Evolutionary conservation across 2,797 vertebrate species (phyloP).

Genomic region (Geotria australis): DNA sequence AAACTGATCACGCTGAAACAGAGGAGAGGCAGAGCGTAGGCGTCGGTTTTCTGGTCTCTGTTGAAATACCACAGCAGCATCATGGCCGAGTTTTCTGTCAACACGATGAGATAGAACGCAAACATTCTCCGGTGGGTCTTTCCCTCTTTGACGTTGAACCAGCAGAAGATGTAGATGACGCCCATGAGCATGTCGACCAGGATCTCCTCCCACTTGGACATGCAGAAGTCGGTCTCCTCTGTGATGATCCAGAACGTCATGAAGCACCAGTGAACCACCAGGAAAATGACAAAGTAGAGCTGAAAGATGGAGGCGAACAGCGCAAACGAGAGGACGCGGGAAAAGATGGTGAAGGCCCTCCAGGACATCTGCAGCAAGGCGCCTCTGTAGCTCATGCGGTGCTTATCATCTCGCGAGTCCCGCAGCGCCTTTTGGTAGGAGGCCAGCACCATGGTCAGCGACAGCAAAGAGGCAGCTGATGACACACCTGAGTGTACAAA

Average conservation of each 20-base stretch:
- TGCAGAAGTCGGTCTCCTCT: constrained; percentile 97
- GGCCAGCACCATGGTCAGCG: constrained; percentile 97
- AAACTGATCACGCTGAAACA: constrained; percentile 95
- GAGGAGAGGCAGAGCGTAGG: constrained; percentile 71
- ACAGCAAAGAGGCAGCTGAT: constrained; percentile 80
- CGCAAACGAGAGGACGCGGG: constrained; percentile 86
- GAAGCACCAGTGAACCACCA: constrained; percentile 97
- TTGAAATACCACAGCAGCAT: constrained; percentile 93
- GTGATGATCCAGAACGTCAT: constrained; percentile 99
- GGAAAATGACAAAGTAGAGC: constrained; percentile 99
- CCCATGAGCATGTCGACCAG: constrained; percentile 99
- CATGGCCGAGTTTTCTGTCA: constrained; percentile 82
- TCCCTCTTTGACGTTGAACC: constrained; percentile 98
- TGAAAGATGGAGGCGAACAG: constrained; percentile 99
- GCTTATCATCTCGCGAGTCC: constrained; percentile 95
- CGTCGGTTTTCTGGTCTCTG: constrained; percentile 83
- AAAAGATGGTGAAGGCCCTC: constrained; percentile 97
- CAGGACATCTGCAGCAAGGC: constrained; percentile 83
- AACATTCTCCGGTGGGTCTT: constrained; percentile 92
- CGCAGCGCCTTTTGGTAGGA: constrained; percentile 99
- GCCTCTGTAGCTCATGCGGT: constrained; percentile 97
- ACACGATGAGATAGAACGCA: constrained; percentile 70
- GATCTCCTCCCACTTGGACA: constrained; percentile 99
- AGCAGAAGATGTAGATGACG: constrained; percentile 97
- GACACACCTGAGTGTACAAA: constrained; percentile 53